phyloP scores from a whole-genome alignment of 2,113 vertebrate species.

The Morone chrysops region DNA sequence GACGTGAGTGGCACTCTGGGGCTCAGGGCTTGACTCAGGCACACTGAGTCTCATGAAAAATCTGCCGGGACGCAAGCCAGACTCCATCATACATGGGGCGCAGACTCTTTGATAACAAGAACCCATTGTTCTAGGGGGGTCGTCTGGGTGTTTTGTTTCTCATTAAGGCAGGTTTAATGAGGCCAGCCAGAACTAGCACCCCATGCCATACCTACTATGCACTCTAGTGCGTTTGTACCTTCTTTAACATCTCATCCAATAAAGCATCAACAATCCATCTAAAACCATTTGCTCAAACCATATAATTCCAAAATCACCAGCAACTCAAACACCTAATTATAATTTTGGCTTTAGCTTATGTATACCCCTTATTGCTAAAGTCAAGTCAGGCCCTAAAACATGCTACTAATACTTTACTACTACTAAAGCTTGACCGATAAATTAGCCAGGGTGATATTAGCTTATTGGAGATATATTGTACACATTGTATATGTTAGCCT shows the following conservation, averaged over 20 bases:
- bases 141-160: conserved; percentile 65
- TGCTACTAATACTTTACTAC: not conserved
- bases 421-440: not conserved
- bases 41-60: conserved; percentile 55
- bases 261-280: conserved; percentile 1
- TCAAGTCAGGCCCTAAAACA: conserved; percentile 17
- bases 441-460: too few relatives aligned
- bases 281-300: conserved; percentile 13
- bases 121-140: conserved; percentile 64
- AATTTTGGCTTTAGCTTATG: not conserved
- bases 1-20: conserved; percentile 63
- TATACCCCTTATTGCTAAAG: not conserved
- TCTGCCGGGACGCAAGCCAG: conserved; percentile 53
- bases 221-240: conserved; percentile 18
- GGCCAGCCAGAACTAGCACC: conserved; percentile 47
- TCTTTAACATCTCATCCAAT: conserved; percentile 18
- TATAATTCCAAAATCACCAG: conserved; percentile 77
- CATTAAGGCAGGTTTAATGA: conserved; percentile 70
- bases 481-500: not conserved
- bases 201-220: conserved; percentile 30
- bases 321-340: not conserved
- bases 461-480: not conserved
- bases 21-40: conserved; percentile 51
- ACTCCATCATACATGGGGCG: conserved; percentile 39
- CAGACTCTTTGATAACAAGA: conserved; percentile 69